Conservation (phyloP, 2,888 invertebrate genomes). For the Heliconius aoede region DNA sequence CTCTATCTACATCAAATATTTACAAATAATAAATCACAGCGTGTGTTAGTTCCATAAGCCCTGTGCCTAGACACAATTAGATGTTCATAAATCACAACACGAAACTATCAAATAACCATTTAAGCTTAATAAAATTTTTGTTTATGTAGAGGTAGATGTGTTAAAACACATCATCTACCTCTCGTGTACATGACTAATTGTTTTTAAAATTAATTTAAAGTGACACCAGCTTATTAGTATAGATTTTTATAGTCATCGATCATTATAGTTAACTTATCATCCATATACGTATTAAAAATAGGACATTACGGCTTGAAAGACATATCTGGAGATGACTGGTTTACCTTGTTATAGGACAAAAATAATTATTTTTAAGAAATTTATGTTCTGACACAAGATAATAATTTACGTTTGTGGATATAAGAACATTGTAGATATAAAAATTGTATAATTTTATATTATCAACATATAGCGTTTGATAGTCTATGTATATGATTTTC, state of each 20-base stretch:
- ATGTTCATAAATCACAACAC: neutral
- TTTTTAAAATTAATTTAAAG: neutral
- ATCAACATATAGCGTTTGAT: neutral
- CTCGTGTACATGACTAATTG: neutral
- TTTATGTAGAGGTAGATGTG: too few relatives aligned
- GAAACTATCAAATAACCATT: neutral
- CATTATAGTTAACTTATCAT: conserved; percentile 19
- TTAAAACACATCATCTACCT: neutral
- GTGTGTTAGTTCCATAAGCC: neutral
- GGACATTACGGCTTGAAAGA: neutral
- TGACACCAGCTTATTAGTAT: neutral
- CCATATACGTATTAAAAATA: conserved; percentile 14
- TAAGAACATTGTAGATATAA: neutral
- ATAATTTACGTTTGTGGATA: neutral
- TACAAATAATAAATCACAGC: conserved; percentile 36
- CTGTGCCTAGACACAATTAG: neutral
- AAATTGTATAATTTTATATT: neutral
- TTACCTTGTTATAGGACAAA: conserved; percentile 11
- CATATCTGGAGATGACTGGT: conserved; percentile 20
- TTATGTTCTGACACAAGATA: neutral
- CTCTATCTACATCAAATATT: conserved; percentile 47
- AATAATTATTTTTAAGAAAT: conserved; percentile 1
- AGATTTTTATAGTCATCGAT: conserved; percentile 23
- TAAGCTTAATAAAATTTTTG: neutral
- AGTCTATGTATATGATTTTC: neutral